phyloP scores from a whole-genome alignment of 1,140 invertebrate species.

The Drosophila virilis region DNA sequence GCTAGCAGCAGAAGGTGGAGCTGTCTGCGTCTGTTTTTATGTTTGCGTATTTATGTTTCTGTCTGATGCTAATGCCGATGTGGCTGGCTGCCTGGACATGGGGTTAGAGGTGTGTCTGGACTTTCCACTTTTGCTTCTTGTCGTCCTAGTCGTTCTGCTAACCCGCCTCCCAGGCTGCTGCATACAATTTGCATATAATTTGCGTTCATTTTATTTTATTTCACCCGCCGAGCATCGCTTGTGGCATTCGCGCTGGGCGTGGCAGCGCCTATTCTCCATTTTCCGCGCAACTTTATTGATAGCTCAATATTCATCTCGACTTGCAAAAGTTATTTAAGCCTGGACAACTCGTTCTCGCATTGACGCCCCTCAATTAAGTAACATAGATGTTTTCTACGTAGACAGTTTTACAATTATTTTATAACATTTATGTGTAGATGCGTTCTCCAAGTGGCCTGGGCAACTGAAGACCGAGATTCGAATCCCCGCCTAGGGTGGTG shows the following conservation, averaged over 20 bases:
- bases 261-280: constrained; percentile 32
- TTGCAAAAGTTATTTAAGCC: constrained; percentile 27
- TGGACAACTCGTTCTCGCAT: constrained; percentile 22
- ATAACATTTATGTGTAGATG: too few species aligned
- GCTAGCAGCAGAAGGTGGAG: constrained; percentile 15
- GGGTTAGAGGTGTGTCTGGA: constrained; percentile 72
- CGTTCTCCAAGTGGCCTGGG: too few species aligned
- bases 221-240: constrained; percentile 25
- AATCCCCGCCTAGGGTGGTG: too few species aligned
- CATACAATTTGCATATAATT: constrained; percentile 84
- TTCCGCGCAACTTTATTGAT: constrained; percentile 25
- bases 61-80: constrained; percentile 53
- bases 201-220: constrained; percentile 63
- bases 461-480: too few species aligned
- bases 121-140: constrained; percentile 76
- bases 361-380: constrained; percentile 32
- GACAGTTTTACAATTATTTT: neutral
- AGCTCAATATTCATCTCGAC: constrained; percentile 32
- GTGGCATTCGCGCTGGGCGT: constrained; percentile 38
- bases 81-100: constrained; percentile 28
- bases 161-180: constrained; percentile 51
- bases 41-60: constrained; percentile 48
- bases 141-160: constrained; percentile 38
- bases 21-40: constrained; percentile 52
- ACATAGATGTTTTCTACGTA: neutral